Percentiles rank a stretch among this genome's conserved stretches.
phyloP scores from a whole-genome alignment of 2,888 invertebrate genomes.

The Lasius platythorax region DNA sequence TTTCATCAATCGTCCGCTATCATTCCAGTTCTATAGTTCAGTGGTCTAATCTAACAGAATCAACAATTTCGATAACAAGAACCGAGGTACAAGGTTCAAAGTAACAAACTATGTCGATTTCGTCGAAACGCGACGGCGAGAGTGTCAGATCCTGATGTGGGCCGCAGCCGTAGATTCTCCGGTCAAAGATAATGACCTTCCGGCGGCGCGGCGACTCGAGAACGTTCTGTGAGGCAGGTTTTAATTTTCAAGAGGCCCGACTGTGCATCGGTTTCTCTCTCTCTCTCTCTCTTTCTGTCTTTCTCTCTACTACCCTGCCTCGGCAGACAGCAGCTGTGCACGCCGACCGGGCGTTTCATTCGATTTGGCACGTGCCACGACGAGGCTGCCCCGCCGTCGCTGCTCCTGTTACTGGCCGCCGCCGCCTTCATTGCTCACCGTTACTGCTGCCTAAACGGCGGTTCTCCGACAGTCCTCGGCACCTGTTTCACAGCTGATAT shows the following conservation, averaged over 20 bases:
- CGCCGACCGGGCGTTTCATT: conserved; percentile 79
- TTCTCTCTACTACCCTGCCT: conserved; percentile 25
- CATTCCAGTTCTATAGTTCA: no score
- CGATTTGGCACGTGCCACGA: conserved; percentile 84
- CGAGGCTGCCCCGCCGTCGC: conserved; percentile 63
- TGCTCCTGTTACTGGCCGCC: conserved; percentile 55
- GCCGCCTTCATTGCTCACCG: conserved; percentile 61
- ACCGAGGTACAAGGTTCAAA: not conserved
- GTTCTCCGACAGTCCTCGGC: conserved; percentile 76
- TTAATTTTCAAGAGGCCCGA: conserved; percentile 77
- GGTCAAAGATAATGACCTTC: conserved; percentile 71
- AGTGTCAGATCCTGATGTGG: conserved; percentile 20
- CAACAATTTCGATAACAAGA: not conserved
- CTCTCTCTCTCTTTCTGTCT: not conserved
- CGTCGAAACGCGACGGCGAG: conserved; percentile 11
- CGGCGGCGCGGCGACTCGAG: conserved; percentile 74
- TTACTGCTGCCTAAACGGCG: conserved; percentile 31
- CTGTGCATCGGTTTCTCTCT: not conserved
- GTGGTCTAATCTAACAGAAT: not conserved
- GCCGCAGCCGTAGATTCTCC: not conserved
- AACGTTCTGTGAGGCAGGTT: conserved; percentile 76
- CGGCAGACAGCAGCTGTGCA: conserved; percentile 78
- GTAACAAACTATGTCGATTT: not conserved
- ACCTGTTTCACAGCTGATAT: conserved; percentile 85
- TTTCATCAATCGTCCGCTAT: no score